Evolutionary conservation across 2,797 vertebrate species (phyloP).

Genomic region (Xerus rutilus): DNA sequence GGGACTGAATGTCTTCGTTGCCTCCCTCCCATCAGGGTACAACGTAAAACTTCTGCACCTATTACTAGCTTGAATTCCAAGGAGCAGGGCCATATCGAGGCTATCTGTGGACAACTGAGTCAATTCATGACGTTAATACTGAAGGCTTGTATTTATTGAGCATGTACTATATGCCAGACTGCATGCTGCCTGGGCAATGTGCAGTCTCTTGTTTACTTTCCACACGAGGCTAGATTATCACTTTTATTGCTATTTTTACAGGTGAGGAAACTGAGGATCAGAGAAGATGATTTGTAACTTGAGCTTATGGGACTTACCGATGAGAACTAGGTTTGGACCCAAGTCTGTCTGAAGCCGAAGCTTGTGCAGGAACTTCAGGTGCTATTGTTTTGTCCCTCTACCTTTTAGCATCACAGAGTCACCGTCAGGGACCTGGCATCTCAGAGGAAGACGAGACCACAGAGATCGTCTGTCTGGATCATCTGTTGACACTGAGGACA

Average conservation of each 20-base stretch:
- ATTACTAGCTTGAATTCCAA: background rate
- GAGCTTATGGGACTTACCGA: background rate
- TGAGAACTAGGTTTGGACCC: background rate
- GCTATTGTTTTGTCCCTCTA: background rate
- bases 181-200: rapidly evolving
- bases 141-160: too few species aligned
- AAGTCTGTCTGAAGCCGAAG: background rate
- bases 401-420: background rate
- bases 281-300: background rate
- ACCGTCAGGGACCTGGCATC: background rate
- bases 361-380: rapidly evolving
- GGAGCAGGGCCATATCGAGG: background rate
- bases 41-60: background rate
- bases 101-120: background rate
- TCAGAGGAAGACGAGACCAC: background rate
- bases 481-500: background rate
- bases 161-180: background rate
- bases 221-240: too few species aligned
- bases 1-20: background rate
- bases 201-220: background rate
- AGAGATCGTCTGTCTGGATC: background rate
- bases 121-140: background rate
- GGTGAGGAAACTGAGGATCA: background rate
- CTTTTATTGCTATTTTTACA: background rate
- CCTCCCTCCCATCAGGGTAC: background rate